Base-by-base conservation (phyloP, 2,797 vertebrate genomes). In the Clarias pachynema region DNA sequence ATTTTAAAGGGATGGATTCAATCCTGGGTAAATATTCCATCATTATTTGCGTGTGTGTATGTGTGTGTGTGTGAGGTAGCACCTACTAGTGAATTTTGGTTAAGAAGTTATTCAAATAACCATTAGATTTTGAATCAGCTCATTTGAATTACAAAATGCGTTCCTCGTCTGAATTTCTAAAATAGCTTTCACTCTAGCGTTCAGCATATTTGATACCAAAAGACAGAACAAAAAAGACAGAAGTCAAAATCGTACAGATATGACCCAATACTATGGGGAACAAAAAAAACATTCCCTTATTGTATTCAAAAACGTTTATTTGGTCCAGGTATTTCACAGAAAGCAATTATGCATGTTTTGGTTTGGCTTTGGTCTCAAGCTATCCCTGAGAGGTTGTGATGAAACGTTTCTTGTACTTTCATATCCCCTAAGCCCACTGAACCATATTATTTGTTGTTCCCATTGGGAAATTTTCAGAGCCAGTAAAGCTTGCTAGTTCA, bases 91-190 rank as follows among this genome's bases (percentile, higher is more conserved):
- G 72, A 53, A 53, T 53, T 74, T 74, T 53, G 26, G 72, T 74
- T 26, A 74, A 74, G 22, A 60, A 60, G 1, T 57, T 57, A 75
- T 29, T 57, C 16, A 75, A 75, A 75, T 75, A 56, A 75, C 26
- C 49, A 20, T 29, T 75, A 5, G 49, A 57, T 75, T 57, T 56
- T 6, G 24, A 74, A 74, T 53, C 15, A 20, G 37, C 56, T 78
- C 74, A 57, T 77, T 31, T 78, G 31, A 78, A 78, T 78, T 78
- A 15, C 20, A 78, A 78, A 78, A 78, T 60, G 56, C 26, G 0
- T 57, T 57, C 29, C 56, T 59, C 56, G 6, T 77, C 29, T 57
- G 18, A 60, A 78, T 59, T 60, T 59, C 26, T 12, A 34, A 60
- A 78, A 37, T 34, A 78, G 26, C 49, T 37, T 22, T 31, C 20